phyloP scores from a whole-genome alignment of 2,797 vertebrate species.

The Microcaecilia unicolor region DNA sequence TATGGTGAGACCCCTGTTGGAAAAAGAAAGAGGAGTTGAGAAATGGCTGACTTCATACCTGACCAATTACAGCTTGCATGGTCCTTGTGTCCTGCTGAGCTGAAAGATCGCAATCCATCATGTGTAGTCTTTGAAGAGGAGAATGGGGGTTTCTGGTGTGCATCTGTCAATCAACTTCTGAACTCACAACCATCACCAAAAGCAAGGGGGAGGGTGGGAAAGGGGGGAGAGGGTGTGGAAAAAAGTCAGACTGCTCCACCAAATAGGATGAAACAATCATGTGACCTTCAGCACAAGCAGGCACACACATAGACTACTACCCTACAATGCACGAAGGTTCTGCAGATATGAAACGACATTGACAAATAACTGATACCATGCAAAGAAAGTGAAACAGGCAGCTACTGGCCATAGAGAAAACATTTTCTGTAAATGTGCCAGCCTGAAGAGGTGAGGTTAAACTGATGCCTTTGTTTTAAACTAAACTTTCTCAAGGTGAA shows the following conservation, averaged over 20 bases:
- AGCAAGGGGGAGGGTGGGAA: slow-evolving; percentile 50
- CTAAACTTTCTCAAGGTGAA: slow-evolving; percentile 43
- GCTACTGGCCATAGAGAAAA: slow-evolving; percentile 55
- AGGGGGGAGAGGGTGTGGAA: too few relatives aligned
- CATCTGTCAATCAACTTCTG: slow-evolving; percentile 76
- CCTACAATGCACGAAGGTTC: slow-evolving; percentile 61
- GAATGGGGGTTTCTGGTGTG: slow-evolving; percentile 67
- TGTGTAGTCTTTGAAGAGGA: slow-evolving; percentile 71
- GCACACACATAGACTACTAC: slow-evolving; percentile 50
- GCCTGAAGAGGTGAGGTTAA: slow-evolving; percentile 30
- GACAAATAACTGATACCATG: slow-evolving; percentile 70
- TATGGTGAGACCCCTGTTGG: slow-evolving; percentile 56
- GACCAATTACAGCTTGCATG: slow-evolving; percentile 77
- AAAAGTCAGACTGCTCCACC: slow-evolving; percentile 70
- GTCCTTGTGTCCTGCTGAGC: slow-evolving; percentile 69
- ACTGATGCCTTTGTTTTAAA: slow-evolving; percentile 25
- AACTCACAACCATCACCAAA: slow-evolving; percentile 72
- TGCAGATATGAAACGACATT: slow-evolving; percentile 71
- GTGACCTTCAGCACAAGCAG: slow-evolving; percentile 61
- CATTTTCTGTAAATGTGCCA: slow-evolving; percentile 47
- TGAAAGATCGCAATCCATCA: slow-evolving; percentile 72
- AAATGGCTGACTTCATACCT: slow-evolving; percentile 79
- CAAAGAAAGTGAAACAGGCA: slow-evolving; percentile 70
- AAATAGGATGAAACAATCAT: slow-evolving; percentile 71
- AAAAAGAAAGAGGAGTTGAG: slow-evolving; percentile 56